Conservation (phyloP, 2,797 vertebrate genomes). For the Nyctalus aviator region DNA sequence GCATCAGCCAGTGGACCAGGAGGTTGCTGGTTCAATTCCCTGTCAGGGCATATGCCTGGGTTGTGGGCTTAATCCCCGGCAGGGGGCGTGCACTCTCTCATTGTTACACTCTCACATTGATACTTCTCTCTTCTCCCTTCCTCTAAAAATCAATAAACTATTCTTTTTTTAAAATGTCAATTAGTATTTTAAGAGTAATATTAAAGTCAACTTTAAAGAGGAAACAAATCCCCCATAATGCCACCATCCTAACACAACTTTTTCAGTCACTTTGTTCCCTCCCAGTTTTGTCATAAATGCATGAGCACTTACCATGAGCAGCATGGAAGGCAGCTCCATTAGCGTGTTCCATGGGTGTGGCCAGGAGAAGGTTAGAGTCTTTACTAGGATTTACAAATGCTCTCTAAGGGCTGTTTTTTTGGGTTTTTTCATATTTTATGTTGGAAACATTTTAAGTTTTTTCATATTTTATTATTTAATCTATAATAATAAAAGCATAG, state of each 20-base stretch:
- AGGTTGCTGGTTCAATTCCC: no score
- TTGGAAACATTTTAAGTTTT: not conserved
- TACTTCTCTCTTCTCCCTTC: no score
- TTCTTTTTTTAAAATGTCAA: not conserved
- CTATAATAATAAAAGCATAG: no score
- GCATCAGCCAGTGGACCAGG: no score
- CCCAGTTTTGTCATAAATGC: not conserved
- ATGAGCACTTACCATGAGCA: not conserved
- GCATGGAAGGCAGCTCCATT: not conserved
- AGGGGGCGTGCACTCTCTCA: no score
- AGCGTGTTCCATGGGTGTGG: not conserved
- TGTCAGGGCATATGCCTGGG: no score
- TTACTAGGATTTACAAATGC: not conserved
- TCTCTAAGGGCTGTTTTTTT: not conserved
- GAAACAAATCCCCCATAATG: not conserved
- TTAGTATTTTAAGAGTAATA: not conserved
- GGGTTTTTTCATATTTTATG: not conserved
- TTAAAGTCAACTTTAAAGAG: constrained; percentile 48
- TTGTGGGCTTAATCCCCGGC: no score
- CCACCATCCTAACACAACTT: not conserved
- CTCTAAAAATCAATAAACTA: no score
- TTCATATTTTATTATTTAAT: no score
- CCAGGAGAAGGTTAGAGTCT: not conserved
- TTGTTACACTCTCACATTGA: no score
- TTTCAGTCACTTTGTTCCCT: not conserved